These are phyloP conservation scores for Monopterus albus DNA, from an alignment of 2,113 vertebrate genomes.

Conservation along the genomic window DNA sequence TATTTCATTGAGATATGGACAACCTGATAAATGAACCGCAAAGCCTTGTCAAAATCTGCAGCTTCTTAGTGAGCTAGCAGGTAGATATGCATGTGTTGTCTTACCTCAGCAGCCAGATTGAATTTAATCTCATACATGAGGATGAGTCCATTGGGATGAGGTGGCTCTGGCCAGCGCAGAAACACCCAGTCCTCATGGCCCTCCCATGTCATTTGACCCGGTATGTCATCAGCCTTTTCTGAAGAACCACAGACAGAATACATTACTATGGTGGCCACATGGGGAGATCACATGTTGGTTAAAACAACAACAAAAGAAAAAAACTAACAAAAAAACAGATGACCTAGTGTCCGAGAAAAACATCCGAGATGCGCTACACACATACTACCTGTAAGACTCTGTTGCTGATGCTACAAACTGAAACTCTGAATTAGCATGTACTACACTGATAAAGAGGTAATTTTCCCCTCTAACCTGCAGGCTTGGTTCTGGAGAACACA, in stretches of 20 bases:
- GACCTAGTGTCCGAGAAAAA: background rate
- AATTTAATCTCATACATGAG: conserved; percentile 97
- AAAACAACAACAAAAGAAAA: background rate
- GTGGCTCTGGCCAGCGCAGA: conserved; percentile 90
- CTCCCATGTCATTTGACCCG: conserved; percentile 88
- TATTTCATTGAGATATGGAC: too few relatives aligned
- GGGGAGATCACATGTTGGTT: background rate
- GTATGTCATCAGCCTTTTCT: conserved; percentile 97
- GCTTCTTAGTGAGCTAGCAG: too few relatives aligned
- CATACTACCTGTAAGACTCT: too few relatives aligned
- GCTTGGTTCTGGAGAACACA: conserved; percentile 94
- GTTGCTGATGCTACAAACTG: too few relatives aligned
- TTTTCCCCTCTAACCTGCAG: conserved; percentile 87
- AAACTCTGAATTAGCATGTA: background rate
- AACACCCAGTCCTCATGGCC: conserved; percentile 87
- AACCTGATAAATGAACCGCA: too few relatives aligned
- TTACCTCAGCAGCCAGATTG: conserved; percentile 89
- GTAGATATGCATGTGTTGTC: conserved; percentile 23
- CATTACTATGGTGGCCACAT: background rate
- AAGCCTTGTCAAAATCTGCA: too few relatives aligned
- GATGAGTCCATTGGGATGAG: conserved; percentile 91
- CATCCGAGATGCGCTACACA: too few relatives aligned
- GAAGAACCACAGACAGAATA: conserved; percentile 26
- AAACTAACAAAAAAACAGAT: background rate
- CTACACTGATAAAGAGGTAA: too few relatives aligned